Percentiles rank a stretch among this genome's conserved stretches.
These are phyloP conservation scores for Ips nitidus DNA, from an alignment of 1,140 invertebrate genomes.

Conservation along the genomic window DNA sequence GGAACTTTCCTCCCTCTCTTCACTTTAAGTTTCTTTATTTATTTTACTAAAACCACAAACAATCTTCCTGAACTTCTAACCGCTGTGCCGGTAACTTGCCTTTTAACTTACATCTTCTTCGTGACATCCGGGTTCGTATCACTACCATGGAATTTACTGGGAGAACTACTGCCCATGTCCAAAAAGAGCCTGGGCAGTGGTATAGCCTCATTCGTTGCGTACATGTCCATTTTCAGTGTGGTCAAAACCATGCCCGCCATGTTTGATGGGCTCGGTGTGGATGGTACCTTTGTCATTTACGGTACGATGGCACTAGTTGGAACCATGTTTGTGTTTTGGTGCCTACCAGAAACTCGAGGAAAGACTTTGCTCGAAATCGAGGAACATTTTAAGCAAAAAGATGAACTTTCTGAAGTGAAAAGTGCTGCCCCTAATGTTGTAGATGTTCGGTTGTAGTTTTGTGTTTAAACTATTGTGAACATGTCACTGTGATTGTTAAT, in stretches of 20 bases:
- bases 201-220: slow-evolving; percentile 64
- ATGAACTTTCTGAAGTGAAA: neutral
- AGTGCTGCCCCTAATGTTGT: neutral
- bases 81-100: slow-evolving; percentile 54
- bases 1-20: slow-evolving; percentile 59
- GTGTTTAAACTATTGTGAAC: neutral
- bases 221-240: slow-evolving; percentile 67
- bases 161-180: slow-evolving; percentile 63
- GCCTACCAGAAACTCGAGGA: slow-evolving; percentile 79
- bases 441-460: slow-evolving; percentile 10
- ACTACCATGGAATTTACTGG: slow-evolving; percentile 70
- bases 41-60: slow-evolving; percentile 29
- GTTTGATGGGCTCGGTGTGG: slow-evolving; percentile 59
- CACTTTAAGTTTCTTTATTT: slow-evolving; percentile 50
- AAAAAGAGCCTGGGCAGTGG: slow-evolving; percentile 62
- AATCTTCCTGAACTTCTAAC: neutral
- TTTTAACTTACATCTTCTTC: slow-evolving; percentile 61
- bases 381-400: slow-evolving; percentile 52
- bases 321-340: slow-evolving; percentile 63
- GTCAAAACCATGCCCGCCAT: slow-evolving; percentile 70
- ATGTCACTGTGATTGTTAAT: slow-evolving; percentile 6
- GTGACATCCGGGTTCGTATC: slow-evolving; percentile 62
- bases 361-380: slow-evolving; percentile 76
- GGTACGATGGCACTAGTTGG: slow-evolving; percentile 65
- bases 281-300: slow-evolving; percentile 69